These are phyloP conservation scores for Hydrozoanthus gracilis DNA, from an alignment of 92 coral and sea anemone genomes.

Conservation along the genomic window DNA sequence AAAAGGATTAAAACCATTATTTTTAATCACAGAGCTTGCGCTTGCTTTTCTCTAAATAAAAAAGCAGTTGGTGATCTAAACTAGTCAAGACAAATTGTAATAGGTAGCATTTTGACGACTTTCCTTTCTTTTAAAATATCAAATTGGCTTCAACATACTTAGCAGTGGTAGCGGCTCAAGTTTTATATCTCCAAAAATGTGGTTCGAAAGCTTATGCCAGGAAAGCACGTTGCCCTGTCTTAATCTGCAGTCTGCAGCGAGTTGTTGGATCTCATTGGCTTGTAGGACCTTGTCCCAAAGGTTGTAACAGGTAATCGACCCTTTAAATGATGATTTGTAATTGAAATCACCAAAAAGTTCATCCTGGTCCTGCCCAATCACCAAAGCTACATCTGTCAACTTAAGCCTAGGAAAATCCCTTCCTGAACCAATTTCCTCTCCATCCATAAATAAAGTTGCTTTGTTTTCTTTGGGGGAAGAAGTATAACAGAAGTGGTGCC, in stretches of 20 bases:
- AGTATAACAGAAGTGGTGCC: conserved; percentile 46
- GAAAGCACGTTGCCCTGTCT: conserved; percentile 35
- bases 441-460: conserved; percentile 6
- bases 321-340: neutral
- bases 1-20: too few relatives aligned
- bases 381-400: neutral
- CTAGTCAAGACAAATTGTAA: neutral
- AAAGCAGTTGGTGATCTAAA: neutral
- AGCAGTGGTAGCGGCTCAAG: conserved; percentile 8
- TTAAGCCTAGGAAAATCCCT: rapidly evolving
- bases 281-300: conserved; percentile 29
- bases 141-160: neutral
- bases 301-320: conserved; percentile 34
- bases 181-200: neutral
- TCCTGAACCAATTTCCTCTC: neutral
- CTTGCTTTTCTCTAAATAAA: too few relatives aligned
- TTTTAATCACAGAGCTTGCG: too few relatives aligned
- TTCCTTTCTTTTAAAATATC: neutral
- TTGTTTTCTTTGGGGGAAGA: neutral
- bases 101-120: neutral
- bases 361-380: conserved; percentile 39
- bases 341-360: neutral
- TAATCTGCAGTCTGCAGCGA: conserved; percentile 22
- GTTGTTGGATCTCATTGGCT: neutral
- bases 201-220: conserved; percentile 14